phyloP scores from a whole-genome alignment of 2,797 vertebrate species.

The Coregonus ussuriensis region DNA sequence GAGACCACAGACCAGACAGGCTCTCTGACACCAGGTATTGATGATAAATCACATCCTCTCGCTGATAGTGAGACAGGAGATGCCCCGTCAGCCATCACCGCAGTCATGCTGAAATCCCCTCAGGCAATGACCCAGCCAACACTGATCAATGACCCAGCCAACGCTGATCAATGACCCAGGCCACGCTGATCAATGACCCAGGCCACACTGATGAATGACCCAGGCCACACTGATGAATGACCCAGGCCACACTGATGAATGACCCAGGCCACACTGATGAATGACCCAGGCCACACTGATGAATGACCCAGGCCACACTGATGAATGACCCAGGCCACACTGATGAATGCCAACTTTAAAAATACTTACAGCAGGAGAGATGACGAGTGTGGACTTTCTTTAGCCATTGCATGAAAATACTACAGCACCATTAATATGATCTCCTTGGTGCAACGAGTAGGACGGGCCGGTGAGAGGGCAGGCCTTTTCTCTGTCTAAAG shows the following conservation, averaged over 20 bases:
- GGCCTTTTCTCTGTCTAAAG: background rate
- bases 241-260: no score
- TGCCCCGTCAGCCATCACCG: background rate
- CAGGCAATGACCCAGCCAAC: background rate
- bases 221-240: no score
- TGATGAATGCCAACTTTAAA: no score
- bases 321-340: no score
- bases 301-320: no score
- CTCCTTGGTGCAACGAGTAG: background rate
- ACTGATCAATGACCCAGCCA: background rate
- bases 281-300: no score
- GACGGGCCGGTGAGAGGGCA: background rate
- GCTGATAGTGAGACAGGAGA: background rate
- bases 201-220: no score
- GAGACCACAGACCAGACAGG: background rate
- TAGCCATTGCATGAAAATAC: background rate
- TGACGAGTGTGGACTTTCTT: no score
- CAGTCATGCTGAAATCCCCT: background rate
- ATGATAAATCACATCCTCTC: conserved; percentile 14
- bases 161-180: background rate
- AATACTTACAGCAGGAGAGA: no score
- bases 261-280: no score
- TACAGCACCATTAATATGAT: background rate
- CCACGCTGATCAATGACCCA: background rate
- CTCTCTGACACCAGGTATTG: background rate